Evolutionary conservation across 2,113 vertebrate genomes (phyloP).

Genomic region (Prolemur simus): DNA sequence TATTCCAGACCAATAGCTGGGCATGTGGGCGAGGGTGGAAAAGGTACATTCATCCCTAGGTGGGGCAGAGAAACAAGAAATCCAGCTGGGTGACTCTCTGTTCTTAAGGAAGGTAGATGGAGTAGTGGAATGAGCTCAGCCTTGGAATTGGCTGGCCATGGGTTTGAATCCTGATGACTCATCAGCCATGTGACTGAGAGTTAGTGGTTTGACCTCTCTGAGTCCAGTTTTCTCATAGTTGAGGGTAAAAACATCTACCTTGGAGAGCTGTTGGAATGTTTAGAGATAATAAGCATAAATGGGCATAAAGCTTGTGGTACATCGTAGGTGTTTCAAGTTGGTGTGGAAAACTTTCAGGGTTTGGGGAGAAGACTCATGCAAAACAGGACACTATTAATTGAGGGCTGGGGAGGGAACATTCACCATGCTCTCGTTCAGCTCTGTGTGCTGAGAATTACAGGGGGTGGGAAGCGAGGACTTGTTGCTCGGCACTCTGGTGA

Average conservation of each 20-base stretch:
- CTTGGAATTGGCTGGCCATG: not conserved
- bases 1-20: not conserved
- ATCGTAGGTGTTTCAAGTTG: not conserved
- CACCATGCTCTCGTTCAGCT: not conserved
- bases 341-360: not conserved
- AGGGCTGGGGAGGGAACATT: not conserved
- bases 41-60: not conserved
- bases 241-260: not conserved
- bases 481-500: not conserved
- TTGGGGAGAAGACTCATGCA: not conserved
- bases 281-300: not conserved
- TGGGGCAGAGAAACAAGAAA: not conserved
- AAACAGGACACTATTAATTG: not conserved
- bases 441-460: not conserved
- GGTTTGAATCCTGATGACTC: not conserved
- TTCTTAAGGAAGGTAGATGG: not conserved
- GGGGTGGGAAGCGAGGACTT: not conserved
- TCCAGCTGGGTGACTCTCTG: not conserved
- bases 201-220: not conserved
- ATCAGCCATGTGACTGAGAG: not conserved
- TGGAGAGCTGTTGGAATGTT: not conserved
- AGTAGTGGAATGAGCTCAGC: not conserved
- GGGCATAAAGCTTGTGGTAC: not conserved
- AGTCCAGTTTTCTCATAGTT: not conserved
- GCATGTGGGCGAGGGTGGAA: slow-evolving; percentile 4